Base-by-base conservation (phyloP, 2,888 invertebrate genomes). In the Harpalus rubripes region DNA sequence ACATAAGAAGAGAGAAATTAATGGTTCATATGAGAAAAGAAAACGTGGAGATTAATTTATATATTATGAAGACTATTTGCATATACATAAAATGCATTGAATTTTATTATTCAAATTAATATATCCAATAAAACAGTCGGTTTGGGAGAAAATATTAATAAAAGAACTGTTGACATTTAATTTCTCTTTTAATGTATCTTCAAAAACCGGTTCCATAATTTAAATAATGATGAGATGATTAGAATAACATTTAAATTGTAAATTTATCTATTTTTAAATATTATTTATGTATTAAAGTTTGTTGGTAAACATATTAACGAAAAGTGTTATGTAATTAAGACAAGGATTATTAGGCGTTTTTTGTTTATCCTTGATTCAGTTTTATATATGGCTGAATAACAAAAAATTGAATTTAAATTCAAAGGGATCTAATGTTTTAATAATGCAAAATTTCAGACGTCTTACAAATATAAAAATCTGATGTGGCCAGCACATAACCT, bases 1-100 rank as follows among this genome's bases (percentile, higher is more conserved):
- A 41, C 39, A 79, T 65, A 65, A 41, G 63, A 52, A 65, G 39
- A 65, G 81, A 65, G 65, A 81, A 65, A 81, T 44, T 80, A 61
- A 10, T 65, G 52, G 22, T 26, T 82, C 39, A 72, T 58, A 82
- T 72, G 82, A 58, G 58, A 56, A 82, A 68, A 82, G 72, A 72
- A 82, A 82, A 58, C 52, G 18, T 22, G 16, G 32, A 8, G 56
- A 58, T 78, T 79, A 79, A 79, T 78, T 79, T 61, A 79, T 59
- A 26, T 59, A 58, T 58, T 39, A 41, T 44, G 72, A 74, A 41
- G 10, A 74, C 6, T 18, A 41, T 44, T 18, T 44, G 22, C 12
- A 74, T 74, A 15, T 18, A 15, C 22, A 18, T 74, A 52, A 12
- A 44, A 16, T 18, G 72, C 8, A 44, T 18, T 41, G 41, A 68